These are phyloP conservation scores for Limnothrissa miodon DNA, from an alignment of 2,113 vertebrate species.

Conservation along the genomic window DNA sequence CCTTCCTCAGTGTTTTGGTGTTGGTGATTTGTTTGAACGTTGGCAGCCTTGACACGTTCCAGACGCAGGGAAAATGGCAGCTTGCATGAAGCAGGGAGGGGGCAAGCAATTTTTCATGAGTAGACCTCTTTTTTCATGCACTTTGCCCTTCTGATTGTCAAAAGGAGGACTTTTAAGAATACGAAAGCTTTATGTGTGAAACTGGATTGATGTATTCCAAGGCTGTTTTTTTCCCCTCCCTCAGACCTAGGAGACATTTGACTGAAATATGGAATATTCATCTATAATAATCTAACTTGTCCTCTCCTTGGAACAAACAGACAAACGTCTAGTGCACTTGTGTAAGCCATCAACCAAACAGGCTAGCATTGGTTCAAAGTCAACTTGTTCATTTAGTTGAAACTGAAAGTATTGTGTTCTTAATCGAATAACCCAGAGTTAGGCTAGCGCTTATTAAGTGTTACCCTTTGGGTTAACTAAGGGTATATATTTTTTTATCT, in stretches of 20 bases:
- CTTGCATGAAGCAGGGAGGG: background rate
- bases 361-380: background rate
- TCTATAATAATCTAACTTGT: background rate
- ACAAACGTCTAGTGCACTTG: background rate
- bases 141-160: slow-evolving; percentile 15
- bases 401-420: background rate
- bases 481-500: too few relatives aligned
- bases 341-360: background rate
- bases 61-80: slow-evolving; percentile 43
- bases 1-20: slow-evolving; percentile 32
- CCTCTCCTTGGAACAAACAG: slow-evolving; percentile 7
- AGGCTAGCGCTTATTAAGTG: background rate
- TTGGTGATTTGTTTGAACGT: slow-evolving; percentile 48
- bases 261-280: slow-evolving; percentile 3
- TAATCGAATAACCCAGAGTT: background rate
- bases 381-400: background rate
- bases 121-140: slow-evolving; percentile 11
- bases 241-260: background rate
- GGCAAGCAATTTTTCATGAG: background rate
- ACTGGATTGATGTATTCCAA: slow-evolving; percentile 11
- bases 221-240: background rate
- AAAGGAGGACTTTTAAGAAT: slow-evolving; percentile 14
- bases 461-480: background rate
- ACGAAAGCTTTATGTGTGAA: background rate
- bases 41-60: slow-evolving; percentile 46